A percentile compares a stretch with the other conserved stretches of the same genome.
phyloP scores from a whole-genome alignment of 2,888 invertebrate species.

The Saturnia japonica region DNA sequence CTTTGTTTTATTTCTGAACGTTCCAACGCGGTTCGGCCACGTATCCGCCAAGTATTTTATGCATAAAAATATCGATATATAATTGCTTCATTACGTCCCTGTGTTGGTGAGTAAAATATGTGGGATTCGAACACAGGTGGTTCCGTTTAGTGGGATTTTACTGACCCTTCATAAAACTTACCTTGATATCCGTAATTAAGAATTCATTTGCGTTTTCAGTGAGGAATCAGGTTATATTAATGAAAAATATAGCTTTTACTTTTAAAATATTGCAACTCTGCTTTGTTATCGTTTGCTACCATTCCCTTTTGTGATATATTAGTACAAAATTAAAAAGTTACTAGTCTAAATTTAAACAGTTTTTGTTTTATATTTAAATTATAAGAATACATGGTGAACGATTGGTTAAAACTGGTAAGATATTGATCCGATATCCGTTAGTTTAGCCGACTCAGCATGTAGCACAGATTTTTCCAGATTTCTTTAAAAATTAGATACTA shows the following conservation, averaged over 20 bases:
- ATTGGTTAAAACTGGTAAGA: too few relatives aligned
- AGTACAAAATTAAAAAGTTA: too few relatives aligned
- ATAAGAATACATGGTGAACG: too few relatives aligned
- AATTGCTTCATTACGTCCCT: slow-evolving; percentile 82
- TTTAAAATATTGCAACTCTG: not conserved
- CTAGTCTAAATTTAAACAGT: too few relatives aligned
- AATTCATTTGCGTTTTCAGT: slow-evolving; percentile 37
- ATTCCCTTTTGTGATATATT: not conserved
- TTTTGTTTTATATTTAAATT: too few relatives aligned
- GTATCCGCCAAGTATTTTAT: slow-evolving; percentile 80
- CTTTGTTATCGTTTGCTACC: not conserved
- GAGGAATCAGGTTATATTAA: slow-evolving; percentile 24
- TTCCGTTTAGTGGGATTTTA: slow-evolving; percentile 35
- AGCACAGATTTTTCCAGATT: too few relatives aligned
- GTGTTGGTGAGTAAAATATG: slow-evolving; percentile 81
- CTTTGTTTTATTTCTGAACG: slow-evolving; percentile 77
- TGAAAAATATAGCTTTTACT: not conserved
- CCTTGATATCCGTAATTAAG: slow-evolving; percentile 44
- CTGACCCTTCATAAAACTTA: slow-evolving; percentile 30
- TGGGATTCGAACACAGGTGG: slow-evolving; percentile 77
- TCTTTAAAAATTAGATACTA: too few relatives aligned
- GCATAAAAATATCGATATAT: slow-evolving; percentile 83
- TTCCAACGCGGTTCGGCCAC: slow-evolving; percentile 64
- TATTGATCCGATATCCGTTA: too few relatives aligned
- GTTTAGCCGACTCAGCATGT: too few relatives aligned